phyloP scores from a whole-genome alignment of 2,113 vertebrate species.

The Chamaetylas fuelleborni region DNA sequence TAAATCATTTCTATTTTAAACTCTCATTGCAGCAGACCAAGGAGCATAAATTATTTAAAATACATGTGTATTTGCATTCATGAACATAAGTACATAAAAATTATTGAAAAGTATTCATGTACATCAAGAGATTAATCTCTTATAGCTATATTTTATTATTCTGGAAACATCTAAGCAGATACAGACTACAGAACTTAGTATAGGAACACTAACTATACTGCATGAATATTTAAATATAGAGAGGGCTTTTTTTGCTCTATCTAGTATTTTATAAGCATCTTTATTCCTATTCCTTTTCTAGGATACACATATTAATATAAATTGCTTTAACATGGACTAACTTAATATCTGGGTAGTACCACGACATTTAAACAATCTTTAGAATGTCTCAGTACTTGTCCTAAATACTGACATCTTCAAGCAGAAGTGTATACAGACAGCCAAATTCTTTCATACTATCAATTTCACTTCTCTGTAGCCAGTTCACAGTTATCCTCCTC shows the following conservation, averaged over 20 bases:
- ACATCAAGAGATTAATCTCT: not conserved
- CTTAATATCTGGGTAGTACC: not conserved
- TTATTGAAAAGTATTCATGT: not conserved
- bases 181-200: not conserved
- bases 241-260: not conserved
- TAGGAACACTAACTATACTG: not conserved
- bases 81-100: not conserved
- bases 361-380: not conserved
- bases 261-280: not conserved
- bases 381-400: not conserved
- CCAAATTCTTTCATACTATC: not conserved
- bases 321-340: not conserved
- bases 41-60: not conserved
- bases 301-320: not conserved
- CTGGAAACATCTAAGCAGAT: not conserved
- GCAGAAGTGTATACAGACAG: not conserved
- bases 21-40: not conserved
- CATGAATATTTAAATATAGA: not conserved
- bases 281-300: not conserved
- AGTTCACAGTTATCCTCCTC: not conserved
- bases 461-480: not conserved
- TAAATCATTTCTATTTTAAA: not conserved
- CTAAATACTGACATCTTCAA: not conserved
- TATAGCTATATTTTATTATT: not conserved
- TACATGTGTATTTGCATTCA: not conserved